Base-by-base conservation (phyloP, 1,140 invertebrate genomes). In the Drosophila sechellia region DNA sequence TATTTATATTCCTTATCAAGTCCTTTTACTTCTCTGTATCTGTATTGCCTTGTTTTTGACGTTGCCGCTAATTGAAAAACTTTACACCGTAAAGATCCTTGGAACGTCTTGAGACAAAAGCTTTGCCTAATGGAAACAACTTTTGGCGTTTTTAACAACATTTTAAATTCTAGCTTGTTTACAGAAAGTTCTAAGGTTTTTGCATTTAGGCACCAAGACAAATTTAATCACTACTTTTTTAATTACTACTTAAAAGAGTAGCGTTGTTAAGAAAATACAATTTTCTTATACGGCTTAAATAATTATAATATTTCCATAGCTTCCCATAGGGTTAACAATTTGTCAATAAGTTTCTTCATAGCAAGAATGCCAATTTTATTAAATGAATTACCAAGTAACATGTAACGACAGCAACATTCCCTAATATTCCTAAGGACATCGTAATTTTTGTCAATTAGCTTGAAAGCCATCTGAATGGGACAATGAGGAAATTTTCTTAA, bases 11-110 rank as follows among this genome's bases (percentile, higher is more conserved):
- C 4, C 31, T 15, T 34, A n/a, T 40, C 10, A 35, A 57, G 39
- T 27, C 20, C 48, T 43, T 48, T 22, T 22, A 22, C 2, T 22
- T 22, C 20, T 27, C 25, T 27, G 25, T n/a, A 40, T 45, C 40
- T 37, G 6, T 34, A 8, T 57, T 54, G 37, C 43, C 39, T 81
- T 77, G 77, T 57, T 85, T 79, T 65, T 77, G 66, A 69, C 72
- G 79, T 52, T 49, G 37, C 20, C n/a, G 61, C 63, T 85, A 77
- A 84, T 84, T 85, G 72, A 85, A 85, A 85, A 84, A 84, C 81
- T 85, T 84, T 69, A 50, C 45, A 25, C 34, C 4, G 17, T 31
- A 27, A 60, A 54, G 39, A 43, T 69, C 43, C 49, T 39, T 49
- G 49, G 35, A 34, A 35, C 10, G 43, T 66, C 49, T 61, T 37